phyloP scores from a whole-genome alignment of 2,888 invertebrate species.

The Lasioglossum villosulum region DNA sequence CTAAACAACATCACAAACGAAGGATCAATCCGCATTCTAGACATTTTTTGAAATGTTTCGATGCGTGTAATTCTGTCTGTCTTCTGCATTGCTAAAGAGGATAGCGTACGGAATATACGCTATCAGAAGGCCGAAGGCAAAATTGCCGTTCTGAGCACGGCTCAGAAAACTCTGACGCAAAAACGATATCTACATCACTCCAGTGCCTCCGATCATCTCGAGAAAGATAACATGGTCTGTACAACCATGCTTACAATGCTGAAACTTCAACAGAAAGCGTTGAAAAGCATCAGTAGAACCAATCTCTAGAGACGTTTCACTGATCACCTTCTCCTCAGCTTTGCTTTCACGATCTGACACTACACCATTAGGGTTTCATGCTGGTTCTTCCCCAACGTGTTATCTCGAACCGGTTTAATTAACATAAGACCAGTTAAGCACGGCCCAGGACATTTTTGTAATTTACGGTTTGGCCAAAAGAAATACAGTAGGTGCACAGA shows the following conservation, averaged over 20 bases:
- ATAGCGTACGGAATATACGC: conserved; percentile 6
- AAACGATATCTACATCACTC: background rate
- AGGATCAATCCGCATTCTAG: conserved; percentile 27
- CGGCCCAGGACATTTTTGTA: conserved; percentile 1
- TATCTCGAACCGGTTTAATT: conserved; percentile 6
- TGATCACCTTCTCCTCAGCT: background rate
- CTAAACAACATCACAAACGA: conserved; percentile 26
- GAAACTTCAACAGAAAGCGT: conserved; percentile 1
- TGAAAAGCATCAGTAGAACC: conserved; percentile 1
- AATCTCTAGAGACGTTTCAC: conserved; percentile 1
- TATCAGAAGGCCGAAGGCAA: conserved; percentile 6
- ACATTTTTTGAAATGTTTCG: background rate
- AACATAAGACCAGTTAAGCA: background rate
- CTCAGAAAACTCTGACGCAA: background rate
- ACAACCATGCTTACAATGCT: background rate
- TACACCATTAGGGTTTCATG: background rate
- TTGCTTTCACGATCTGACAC: background rate
- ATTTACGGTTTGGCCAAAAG: background rate
- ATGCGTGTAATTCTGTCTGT: background rate
- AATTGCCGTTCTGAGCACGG: background rate
- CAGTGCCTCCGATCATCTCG: background rate
- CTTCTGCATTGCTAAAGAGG: background rate
- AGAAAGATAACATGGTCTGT: background rate
- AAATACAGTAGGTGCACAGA: too few relatives aligned
- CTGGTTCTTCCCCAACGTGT: conserved; percentile 6